A percentile compares a stretch with the other conserved stretches of the same genome.
These are phyloP conservation scores for Anthopleura sola DNA, from an alignment of 64 coral and sea anemone genomes.

Conservation along the genomic window DNA sequence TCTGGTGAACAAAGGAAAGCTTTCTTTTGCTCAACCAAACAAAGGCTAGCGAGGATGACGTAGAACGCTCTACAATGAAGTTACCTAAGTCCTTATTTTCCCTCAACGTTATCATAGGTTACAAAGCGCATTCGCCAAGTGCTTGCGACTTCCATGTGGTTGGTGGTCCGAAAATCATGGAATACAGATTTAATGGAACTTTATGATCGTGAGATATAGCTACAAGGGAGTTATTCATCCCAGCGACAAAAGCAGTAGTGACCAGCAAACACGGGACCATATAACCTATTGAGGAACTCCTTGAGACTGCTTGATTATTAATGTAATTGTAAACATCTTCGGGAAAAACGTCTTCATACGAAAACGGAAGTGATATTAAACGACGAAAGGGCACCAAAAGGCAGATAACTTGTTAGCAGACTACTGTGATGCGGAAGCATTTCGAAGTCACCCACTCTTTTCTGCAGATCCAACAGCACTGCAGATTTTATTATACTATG, in stretches of 20 bases:
- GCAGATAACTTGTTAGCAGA: constrained; percentile 24
- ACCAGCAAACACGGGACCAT: too few relatives aligned
- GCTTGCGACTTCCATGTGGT: too few relatives aligned
- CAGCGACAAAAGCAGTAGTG: too few relatives aligned
- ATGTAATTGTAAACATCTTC: not conserved
- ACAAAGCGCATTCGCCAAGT: not conserved
- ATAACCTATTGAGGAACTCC: not conserved
- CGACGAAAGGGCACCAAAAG: constrained; percentile 32
- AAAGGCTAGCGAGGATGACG: too few relatives aligned
- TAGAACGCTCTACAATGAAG: not conserved
- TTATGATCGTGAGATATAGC: too few relatives aligned
- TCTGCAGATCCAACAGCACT: constrained; percentile 47
- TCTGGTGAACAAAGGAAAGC: constrained; percentile 36
- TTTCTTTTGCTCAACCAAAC: not conserved
- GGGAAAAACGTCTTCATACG: not conserved
- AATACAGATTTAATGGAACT: too few relatives aligned
- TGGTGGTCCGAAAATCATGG: too few relatives aligned
- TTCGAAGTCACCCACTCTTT: constrained; percentile 41
- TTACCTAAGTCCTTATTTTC: not conserved
- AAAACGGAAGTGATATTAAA: not conserved
- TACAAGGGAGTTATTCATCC: too few relatives aligned
- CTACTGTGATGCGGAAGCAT: constrained; percentile 47
- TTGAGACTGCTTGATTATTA: too few relatives aligned
- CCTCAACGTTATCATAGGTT: not conserved
- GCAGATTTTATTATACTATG: constrained; percentile 66